These are phyloP conservation scores for Lycophotia porphyrea DNA, from an alignment of 2,888 invertebrate genomes.

Conservation along the genomic window DNA sequence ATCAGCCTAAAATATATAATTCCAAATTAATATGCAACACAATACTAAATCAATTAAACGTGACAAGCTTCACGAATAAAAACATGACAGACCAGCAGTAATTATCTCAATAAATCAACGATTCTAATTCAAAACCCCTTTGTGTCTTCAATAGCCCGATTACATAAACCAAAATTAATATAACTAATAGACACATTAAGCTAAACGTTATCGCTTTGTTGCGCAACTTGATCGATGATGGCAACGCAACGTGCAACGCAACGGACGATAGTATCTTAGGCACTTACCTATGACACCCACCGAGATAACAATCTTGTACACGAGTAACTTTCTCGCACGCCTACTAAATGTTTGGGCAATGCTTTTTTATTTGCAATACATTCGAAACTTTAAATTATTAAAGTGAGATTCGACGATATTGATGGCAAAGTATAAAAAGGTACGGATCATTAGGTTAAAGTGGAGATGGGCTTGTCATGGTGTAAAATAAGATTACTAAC, in stretches of 20 bases:
- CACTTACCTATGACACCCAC: conserved; percentile 80
- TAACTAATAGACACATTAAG: conserved; percentile 69
- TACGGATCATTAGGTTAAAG: conserved; percentile 30
- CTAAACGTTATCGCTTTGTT: conserved; percentile 68
- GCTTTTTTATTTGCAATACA: conserved; percentile 55
- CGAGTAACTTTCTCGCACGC: conserved; percentile 79
- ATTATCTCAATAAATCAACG: conserved; percentile 48
- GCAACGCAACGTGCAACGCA: conserved; percentile 54
- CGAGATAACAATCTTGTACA: conserved; percentile 73
- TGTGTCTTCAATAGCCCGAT: conserved; percentile 41
- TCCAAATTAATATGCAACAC: background rate
- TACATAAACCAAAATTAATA: conserved; percentile 66
- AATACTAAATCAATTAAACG: conserved; percentile 20
- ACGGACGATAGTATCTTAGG: conserved; percentile 60
- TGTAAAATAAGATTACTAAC: conserved; percentile 13
- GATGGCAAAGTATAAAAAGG: conserved; percentile 9
- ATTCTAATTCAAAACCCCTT: conserved; percentile 25
- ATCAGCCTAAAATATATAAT: background rate
- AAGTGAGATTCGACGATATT: conserved; percentile 21
- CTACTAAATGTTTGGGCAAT: conserved; percentile 65
- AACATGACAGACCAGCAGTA: conserved; percentile 21
- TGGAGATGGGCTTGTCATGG: conserved; percentile 19
- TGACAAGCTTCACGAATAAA: conserved; percentile 20
- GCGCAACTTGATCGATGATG: conserved; percentile 71
- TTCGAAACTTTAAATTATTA: conserved; percentile 48